Evolutionary conservation across 2,113 vertebrate genomes (phyloP).

Genomic region (Procavia capensis): DNA sequence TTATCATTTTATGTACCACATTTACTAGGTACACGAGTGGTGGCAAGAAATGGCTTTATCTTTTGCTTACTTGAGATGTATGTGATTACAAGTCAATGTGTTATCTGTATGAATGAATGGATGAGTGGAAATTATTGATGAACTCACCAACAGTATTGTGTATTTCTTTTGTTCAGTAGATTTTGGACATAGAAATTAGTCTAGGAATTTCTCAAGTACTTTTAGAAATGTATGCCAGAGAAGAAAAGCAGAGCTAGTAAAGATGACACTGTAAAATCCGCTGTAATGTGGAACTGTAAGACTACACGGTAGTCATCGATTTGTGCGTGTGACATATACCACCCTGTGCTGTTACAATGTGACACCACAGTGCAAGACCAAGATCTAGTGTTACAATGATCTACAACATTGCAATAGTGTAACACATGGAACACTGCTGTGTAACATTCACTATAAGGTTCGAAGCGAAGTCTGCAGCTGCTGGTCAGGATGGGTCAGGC

Average conservation of each 20-base stretch:
- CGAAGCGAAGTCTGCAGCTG: background rate
- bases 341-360: too few relatives aligned
- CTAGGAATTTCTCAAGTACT: background rate
- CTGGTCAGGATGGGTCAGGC: background rate
- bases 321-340: too few relatives aligned
- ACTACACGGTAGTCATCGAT: background rate
- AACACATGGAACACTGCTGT: fast-evolving
- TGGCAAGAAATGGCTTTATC: background rate
- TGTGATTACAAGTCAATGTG: background rate
- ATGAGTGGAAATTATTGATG: background rate
- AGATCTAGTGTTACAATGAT: background rate
- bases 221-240: background rate
- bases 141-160: background rate
- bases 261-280: background rate
- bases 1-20: background rate
- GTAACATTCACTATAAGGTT: background rate
- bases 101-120: background rate
- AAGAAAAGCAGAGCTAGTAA: background rate
- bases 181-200: background rate
- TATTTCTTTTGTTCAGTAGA: background rate
- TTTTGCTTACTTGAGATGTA: fast-evolving
- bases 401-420: background rate
- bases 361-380: background rate
- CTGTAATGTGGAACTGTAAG: background rate
- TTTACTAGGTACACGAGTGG: too few relatives aligned